Base-by-base conservation (phyloP, 2,888 invertebrate genomes). In the Eristalis arbustorum region DNA sequence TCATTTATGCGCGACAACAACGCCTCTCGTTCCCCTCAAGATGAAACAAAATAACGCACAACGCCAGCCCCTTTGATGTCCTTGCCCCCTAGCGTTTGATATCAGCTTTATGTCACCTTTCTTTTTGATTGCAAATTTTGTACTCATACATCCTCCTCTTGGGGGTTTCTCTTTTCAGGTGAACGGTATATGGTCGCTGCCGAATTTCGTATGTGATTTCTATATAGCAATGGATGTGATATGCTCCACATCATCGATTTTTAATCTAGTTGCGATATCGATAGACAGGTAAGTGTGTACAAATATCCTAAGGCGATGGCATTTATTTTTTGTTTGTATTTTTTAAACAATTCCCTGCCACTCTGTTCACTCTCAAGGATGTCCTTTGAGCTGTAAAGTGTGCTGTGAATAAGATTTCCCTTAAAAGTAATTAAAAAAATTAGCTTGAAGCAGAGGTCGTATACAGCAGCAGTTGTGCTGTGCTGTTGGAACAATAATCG, bases 201-300 rank as follows among this genome's bases (percentile, higher is more conserved):
- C 98, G 57, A 96, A 96, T 89, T 96, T 98, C 91, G 96, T 98
- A 90, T 99, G 98, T 93, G 98, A 98, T 94, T 97, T 98, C 93
- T 99, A 98, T 95, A 98, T 98, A 92, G 98, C 98, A 78, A 97
- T 98, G 96, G 98, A 99, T 93, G 98, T 99, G 91, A 98, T 97
- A 89, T 98, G 98, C 93, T 98, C 98, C 90, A 99, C 98, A 88
- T 98, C 98, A 91, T 98, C 98, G 92, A 99, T 99, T 93, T 98
- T 98, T 94, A 98, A 99, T 94, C 95, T 98, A 92, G 98, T 98
- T 89, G 98, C 98, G 90, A 99, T 99, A 93, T 98, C 98, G 91
- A 97, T 98, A 94, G 98, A 99, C 95, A 97, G 98, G 98, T 98
- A 93, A 94, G 95, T 71, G 18, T 0, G 75, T 13, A 59, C 11